Evolutionary conservation across 2,888 invertebrate genomes (phyloP).

Genomic region (Abrostola tripartita): DNA sequence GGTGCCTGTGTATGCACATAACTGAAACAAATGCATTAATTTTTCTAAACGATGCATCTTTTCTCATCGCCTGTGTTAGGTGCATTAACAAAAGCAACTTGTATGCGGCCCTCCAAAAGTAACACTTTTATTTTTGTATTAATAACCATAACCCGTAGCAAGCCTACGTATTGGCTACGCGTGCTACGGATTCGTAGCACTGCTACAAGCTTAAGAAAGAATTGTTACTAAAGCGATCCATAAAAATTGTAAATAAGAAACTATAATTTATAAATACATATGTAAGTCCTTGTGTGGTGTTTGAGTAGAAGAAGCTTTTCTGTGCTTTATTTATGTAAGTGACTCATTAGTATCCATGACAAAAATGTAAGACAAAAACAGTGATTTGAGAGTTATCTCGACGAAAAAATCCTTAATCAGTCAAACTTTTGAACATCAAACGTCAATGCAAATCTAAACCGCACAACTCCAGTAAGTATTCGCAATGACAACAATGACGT

Average conservation of each 20-base stretch:
- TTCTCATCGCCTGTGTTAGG: neutral
- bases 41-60: neutral
- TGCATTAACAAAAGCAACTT: neutral
- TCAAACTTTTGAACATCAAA: neutral
- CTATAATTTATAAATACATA: no score
- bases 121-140: neutral
- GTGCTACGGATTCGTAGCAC: neutral
- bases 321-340: no score
- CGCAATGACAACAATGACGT: conserved; percentile 66
- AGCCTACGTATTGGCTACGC: neutral
- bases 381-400: neutral
- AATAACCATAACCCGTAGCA: neutral
- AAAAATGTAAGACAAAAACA: no score
- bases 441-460: conserved; percentile 24
- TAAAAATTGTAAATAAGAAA: no score
- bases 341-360: no score
- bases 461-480: conserved; percentile 29
- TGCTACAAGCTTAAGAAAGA: neutral
- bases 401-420: neutral
- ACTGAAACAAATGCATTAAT: conserved; percentile 21
- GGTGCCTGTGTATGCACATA: conserved; percentile 22
- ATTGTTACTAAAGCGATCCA: neutral
- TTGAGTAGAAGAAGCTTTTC: no score
- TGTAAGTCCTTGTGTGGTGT: no score
- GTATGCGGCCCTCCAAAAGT: neutral